These are phyloP conservation scores for Hyperopisus bebe DNA, from an alignment of 2,113 vertebrate genomes.

Conservation along the genomic window DNA sequence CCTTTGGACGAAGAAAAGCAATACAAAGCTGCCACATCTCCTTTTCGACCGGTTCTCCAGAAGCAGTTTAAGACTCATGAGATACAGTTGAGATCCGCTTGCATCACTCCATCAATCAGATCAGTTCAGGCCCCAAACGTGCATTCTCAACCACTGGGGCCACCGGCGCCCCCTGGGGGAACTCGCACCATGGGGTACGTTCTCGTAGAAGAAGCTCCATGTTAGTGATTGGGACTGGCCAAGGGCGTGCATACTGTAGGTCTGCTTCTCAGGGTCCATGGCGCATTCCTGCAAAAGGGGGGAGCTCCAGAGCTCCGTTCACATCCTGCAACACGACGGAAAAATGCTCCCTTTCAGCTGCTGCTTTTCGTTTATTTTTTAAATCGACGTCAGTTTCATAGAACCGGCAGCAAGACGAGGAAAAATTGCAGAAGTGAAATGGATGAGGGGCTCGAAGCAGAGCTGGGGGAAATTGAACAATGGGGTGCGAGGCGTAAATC, in stretches of 20 bases:
- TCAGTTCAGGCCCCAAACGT: not conserved
- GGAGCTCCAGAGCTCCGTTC: not conserved
- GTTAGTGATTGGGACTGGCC: not conserved
- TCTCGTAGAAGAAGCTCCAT: not conserved
- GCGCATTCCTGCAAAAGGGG: not conserved
- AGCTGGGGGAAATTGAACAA: not conserved
- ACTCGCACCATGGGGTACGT: not conserved
- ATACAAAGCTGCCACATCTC: not conserved
- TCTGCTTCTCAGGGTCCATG: not conserved
- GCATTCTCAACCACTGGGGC: constrained; percentile 39
- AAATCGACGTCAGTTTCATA: not conserved
- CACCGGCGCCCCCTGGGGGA: constrained; percentile 8
- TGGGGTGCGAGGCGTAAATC: not conserved
- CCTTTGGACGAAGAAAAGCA: not conserved
- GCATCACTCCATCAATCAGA: constrained; percentile 8
- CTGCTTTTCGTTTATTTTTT: not conserved
- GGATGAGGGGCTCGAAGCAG: not conserved
- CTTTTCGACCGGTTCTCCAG: not conserved
- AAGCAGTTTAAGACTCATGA: not conserved
- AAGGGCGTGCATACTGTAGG: not conserved
- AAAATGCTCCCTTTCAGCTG: not conserved
- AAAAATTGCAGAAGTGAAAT: not conserved
- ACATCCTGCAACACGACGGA: not conserved
- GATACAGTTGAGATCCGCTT: not conserved
- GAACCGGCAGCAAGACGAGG: not conserved